A percentile compares a stretch with the other conserved stretches of the same genome.
phyloP scores from a whole-genome alignment of 1,140 invertebrate genomes.

The Aethina tumida region DNA sequence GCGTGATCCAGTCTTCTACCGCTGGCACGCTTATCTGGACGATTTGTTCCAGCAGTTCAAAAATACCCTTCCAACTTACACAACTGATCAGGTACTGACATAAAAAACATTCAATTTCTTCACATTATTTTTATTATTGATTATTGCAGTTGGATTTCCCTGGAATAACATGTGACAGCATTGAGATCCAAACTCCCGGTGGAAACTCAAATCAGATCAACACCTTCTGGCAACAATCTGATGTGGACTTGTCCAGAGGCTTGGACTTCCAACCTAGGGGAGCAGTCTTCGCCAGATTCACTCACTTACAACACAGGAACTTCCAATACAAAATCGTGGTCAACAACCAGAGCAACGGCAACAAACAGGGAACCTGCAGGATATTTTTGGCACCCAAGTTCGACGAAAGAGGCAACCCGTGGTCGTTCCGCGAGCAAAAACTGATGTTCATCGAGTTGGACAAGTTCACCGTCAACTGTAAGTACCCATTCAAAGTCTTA shows the following conservation, averaged over 20 bases:
- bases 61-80: slow-evolving; percentile 53
- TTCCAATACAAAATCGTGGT: slow-evolving; percentile 47
- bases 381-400: slow-evolving; percentile 48
- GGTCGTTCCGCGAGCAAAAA: slow-evolving; percentile 42
- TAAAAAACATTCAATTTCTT: slow-evolving; percentile 9
- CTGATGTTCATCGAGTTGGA: slow-evolving; percentile 48
- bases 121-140: no score
- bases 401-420: slow-evolving; percentile 42
- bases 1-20: slow-evolving; percentile 77
- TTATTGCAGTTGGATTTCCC: slow-evolving; percentile 26
- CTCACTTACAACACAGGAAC: slow-evolving; percentile 52
- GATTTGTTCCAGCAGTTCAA: slow-evolving; percentile 70
- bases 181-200: slow-evolving; percentile 15
- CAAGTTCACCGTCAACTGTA: slow-evolving; percentile 43
- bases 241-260: slow-evolving; percentile 40
- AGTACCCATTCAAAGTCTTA: slow-evolving; percentile 22
- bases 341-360: slow-evolving; percentile 30
- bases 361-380: slow-evolving; percentile 41
- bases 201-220: slow-evolving; percentile 28
- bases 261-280: slow-evolving; percentile 40
- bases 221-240: slow-evolving; percentile 42
- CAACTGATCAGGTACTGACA: slow-evolving; percentile 39
- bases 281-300: slow-evolving; percentile 42
- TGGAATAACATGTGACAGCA: slow-evolving; percentile 19
- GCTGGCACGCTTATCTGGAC: slow-evolving; percentile 72